phyloP scores from a whole-genome alignment of 2,113 vertebrate species.

The Platycercus adscitus region DNA sequence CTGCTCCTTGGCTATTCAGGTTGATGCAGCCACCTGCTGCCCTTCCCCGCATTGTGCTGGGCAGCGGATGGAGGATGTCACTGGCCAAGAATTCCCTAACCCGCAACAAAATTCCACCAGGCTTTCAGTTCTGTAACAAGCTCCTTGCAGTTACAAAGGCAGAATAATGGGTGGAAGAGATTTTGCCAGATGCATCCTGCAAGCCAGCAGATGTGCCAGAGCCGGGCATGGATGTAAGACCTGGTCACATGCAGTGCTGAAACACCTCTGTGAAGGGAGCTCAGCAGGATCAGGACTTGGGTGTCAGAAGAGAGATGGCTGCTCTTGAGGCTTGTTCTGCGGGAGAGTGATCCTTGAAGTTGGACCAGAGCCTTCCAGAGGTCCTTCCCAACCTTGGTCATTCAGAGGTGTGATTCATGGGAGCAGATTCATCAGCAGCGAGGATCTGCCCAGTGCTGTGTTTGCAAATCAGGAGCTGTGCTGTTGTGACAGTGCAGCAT shows the following conservation, averaged over 20 bases:
- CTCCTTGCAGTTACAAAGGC: background rate
- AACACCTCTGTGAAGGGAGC: background rate
- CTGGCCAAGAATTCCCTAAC: background rate
- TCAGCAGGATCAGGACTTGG: background rate
- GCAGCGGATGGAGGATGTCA: background rate
- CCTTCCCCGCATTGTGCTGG: slow-evolving; percentile 20
- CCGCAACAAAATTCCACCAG: background rate
- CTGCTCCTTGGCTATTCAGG: background rate
- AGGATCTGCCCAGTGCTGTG: background rate
- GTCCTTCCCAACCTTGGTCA: background rate
- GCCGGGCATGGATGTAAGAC: background rate
- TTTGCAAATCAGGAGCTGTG: background rate
- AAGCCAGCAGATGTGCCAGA: background rate
- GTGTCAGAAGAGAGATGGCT: background rate
- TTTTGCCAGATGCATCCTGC: slow-evolving; percentile 10
- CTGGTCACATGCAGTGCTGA: rapidly evolving
- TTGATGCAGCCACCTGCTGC: background rate
- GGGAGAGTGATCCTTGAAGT: background rate
- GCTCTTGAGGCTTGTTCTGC: background rate
- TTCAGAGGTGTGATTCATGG: background rate
- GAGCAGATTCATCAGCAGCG: background rate
- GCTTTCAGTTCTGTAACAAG: background rate
- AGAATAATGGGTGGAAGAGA: background rate
- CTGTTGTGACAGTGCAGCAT: background rate
- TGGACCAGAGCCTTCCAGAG: background rate